phyloP scores from a whole-genome alignment of 2,888 invertebrate genomes.

The Bimastos eiseni region DNA sequence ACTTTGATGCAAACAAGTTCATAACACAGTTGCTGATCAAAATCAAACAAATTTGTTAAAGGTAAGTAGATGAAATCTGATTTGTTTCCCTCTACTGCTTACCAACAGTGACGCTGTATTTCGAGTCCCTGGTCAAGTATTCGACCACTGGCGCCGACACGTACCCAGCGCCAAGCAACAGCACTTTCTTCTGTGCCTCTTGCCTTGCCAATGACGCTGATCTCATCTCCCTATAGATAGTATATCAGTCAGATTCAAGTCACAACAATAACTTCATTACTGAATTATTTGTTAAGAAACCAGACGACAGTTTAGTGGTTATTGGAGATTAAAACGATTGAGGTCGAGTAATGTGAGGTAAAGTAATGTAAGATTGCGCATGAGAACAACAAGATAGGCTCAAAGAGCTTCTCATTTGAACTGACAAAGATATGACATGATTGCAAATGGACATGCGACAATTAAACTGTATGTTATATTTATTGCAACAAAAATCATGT shows the following conservation, averaged over 20 bases:
- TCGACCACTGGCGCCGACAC: conserved; percentile 93
- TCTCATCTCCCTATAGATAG: conserved; percentile 31
- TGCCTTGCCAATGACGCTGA: conserved; percentile 66
- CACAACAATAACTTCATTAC: not conserved
- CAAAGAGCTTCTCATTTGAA: not conserved
- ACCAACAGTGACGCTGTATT: conserved; percentile 82
- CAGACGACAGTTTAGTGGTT: not conserved
- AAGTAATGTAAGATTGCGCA: no score
- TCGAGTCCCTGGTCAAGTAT: conserved; percentile 82
- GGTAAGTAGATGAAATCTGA: not conserved
- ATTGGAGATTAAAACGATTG: no score
- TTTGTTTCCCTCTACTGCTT: conserved; percentile 44
- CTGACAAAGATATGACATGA: not conserved
- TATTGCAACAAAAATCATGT: no score
- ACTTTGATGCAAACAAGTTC: no score
- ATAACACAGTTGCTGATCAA: no score
- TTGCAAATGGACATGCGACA: not conserved
- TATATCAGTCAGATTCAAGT: not conserved
- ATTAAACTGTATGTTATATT: no score
- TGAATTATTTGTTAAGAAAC: not conserved
- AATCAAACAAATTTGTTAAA: no score
- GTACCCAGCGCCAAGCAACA: conserved; percentile 92
- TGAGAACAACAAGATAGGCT: not conserved
- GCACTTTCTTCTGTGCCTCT: conserved; percentile 64
- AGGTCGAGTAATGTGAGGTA: not conserved